phyloP scores from a whole-genome alignment of 1,140 invertebrate genomes.

The Physella acuta region DNA sequence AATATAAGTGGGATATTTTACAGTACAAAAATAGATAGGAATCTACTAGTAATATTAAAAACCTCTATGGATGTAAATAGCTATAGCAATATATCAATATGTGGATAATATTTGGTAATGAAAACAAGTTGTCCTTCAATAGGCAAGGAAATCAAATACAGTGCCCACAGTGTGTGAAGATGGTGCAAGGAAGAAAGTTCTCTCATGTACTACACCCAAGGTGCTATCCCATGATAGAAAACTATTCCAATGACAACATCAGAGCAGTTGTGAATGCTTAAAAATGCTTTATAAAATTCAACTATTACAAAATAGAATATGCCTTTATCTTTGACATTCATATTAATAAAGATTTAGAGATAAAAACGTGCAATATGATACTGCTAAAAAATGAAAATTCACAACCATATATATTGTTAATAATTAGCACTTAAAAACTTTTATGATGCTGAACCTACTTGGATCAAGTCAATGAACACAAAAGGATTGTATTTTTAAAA shows the following conservation, averaged over 20 bases:
- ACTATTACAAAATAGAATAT: no score
- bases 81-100: slow-evolving; percentile 15
- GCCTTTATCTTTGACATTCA: no score
- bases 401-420: slow-evolving; percentile 24
- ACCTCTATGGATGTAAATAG: slow-evolving; percentile 18
- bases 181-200: no score
- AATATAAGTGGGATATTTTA: neutral
- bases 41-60: slow-evolving; percentile 6
- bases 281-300: no score
- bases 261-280: no score
- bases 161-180: no score
- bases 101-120: slow-evolving; percentile 1
- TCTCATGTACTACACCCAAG: no score
- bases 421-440: slow-evolving; percentile 19
- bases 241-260: no score
- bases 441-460: neutral
- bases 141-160: neutral
- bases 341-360: no score
- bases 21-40: slow-evolving; percentile 20
- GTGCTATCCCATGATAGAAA: no score
- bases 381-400: slow-evolving; percentile 12
- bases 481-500: no score
- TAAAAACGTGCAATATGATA: neutral
- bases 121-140: neutral
- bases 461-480: neutral